Conservation (phyloP, 2,797 vertebrate species). For the Macropodus opercularis region DNA sequence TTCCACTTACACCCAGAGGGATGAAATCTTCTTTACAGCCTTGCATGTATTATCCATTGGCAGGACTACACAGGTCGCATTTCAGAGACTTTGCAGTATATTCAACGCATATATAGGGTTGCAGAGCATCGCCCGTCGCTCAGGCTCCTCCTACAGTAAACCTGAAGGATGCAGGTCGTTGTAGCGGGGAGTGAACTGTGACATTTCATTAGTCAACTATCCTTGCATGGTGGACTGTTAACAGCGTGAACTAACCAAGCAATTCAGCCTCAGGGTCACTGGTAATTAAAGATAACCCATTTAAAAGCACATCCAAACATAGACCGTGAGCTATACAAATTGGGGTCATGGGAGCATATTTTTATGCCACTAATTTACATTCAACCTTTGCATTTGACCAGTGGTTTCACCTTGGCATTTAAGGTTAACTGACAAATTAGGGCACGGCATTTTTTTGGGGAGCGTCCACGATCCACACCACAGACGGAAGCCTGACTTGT, state of each 20-base stretch:
- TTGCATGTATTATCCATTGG: conserved; percentile 64
- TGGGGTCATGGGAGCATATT: conserved; percentile 67
- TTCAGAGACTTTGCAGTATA: conserved; percentile 38
- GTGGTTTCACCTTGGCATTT: conserved; percentile 76
- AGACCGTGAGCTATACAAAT: conserved; percentile 69
- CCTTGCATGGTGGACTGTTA: conserved; percentile 55
- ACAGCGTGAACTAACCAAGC: conserved; percentile 64
- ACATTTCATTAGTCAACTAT: conserved; percentile 71
- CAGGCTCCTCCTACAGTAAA: conserved; percentile 24
- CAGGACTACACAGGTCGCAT: conserved; percentile 50
- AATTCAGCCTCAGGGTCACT: conserved; percentile 58
- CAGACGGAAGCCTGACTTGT: conserved; percentile 38
- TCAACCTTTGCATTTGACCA: conserved; percentile 67
- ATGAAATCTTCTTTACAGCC: conserved; percentile 69
- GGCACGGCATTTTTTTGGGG: not conserved
- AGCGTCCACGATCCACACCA: conserved; percentile 35
- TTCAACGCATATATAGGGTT: conserved; percentile 40
- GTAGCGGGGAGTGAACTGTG: conserved; percentile 45
- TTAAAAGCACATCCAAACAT: conserved; percentile 72
- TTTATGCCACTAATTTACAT: conserved; percentile 69
- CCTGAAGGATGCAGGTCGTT: conserved; percentile 52
- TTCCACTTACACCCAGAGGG: conserved; percentile 53
- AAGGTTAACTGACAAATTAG: conserved; percentile 78
- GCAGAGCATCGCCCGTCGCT: conserved; percentile 1
- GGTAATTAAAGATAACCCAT: conserved; percentile 74